Conservation (phyloP, 2,113 vertebrate genomes). For the Elanoides forficatus region DNA sequence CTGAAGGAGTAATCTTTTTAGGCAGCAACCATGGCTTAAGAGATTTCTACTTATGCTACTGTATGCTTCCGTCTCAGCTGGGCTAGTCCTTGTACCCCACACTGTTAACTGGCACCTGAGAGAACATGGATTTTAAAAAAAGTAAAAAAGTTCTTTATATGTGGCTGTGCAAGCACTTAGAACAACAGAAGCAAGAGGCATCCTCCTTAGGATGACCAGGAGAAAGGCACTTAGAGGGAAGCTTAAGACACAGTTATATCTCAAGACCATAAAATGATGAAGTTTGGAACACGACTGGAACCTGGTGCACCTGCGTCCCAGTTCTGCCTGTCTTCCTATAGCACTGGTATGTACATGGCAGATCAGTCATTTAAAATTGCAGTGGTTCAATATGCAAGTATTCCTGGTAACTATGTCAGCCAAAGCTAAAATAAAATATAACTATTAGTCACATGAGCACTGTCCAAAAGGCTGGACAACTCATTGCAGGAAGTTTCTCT, state of each 20-base stretch:
- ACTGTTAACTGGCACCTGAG: background rate
- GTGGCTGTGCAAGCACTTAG: background rate
- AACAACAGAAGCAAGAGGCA: background rate
- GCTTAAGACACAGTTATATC: background rate
- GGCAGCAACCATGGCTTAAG: background rate
- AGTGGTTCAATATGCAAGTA: background rate
- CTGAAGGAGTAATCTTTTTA: background rate
- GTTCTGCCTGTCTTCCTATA: background rate
- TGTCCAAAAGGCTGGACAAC: background rate
- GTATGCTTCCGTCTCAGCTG: background rate
- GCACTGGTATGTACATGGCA: background rate
- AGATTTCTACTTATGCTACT: background rate
- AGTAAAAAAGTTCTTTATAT: background rate
- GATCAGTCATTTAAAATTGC: background rate
- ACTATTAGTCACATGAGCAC: background rate
- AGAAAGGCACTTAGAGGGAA: background rate
- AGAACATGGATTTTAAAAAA: background rate
- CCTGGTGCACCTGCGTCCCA: background rate
- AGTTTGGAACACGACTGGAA: background rate
- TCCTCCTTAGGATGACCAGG: background rate
- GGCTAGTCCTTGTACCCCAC: background rate
- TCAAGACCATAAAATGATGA: background rate
- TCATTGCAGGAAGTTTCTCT: background rate
- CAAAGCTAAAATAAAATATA: conserved; percentile 30
- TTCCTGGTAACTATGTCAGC: background rate